These are phyloP conservation scores for Xylocampa areola DNA, from an alignment of 2,888 invertebrate species.

Conservation along the genomic window DNA sequence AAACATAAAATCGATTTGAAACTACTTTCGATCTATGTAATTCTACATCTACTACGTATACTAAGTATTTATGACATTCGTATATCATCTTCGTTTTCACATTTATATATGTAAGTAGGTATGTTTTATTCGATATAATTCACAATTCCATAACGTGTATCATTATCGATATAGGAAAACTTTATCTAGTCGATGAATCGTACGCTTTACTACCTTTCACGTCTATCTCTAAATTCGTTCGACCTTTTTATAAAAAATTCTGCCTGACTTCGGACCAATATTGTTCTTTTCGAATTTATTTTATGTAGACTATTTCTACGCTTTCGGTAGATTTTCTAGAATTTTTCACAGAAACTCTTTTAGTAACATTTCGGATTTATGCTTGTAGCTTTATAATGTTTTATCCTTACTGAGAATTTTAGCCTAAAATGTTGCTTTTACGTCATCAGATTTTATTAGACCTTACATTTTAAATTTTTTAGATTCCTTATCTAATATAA, in stretches of 20 bases:
- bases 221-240: conserved; percentile 39
- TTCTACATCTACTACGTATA: conserved; percentile 4
- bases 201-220: conserved; percentile 36
- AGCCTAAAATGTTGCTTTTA: conserved; percentile 17
- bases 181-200: conserved; percentile 33
- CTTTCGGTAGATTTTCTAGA: conserved; percentile 64
- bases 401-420: conserved; percentile 18
- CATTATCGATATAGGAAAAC: conserved; percentile 46
- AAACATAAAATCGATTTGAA: background rate
- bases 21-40: background rate
- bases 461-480: conserved; percentile 12
- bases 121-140: background rate
- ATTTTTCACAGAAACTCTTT: conserved; percentile 43
- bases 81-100: too few relatives aligned
- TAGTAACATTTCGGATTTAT: conserved; percentile 31
- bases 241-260: conserved; percentile 53
- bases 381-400: conserved; percentile 43
- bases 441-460: conserved; percentile 2
- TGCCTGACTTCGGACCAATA: conserved; percentile 81
- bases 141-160: conserved; percentile 24
- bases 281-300: conserved; percentile 80
- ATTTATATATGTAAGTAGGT: too few relatives aligned
- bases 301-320: conserved; percentile 70
- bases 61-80: background rate
- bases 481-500: conserved; percentile 4